phyloP scores from a whole-genome alignment of 2,888 invertebrate genomes.

The Heliconius cydno region DNA sequence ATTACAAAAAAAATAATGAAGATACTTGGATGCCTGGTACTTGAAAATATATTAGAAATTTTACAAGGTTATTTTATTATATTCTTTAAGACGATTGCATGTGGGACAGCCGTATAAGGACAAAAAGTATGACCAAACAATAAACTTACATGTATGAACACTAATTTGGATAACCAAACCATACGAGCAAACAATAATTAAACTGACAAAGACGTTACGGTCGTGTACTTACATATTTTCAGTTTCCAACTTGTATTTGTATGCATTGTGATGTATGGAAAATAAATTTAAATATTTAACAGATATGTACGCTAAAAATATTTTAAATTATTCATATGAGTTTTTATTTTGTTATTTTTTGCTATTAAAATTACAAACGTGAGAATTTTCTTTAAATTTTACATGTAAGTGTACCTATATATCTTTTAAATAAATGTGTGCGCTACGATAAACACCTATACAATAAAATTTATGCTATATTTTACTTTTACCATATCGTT shows the following conservation, averaged over 20 bases:
- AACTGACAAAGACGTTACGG: neutral
- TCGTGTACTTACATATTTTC: neutral
- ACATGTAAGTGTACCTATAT: no score
- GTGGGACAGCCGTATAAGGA: neutral
- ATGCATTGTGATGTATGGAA: neutral
- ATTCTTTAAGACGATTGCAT: neutral
- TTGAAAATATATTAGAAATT: neutral
- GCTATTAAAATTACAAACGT: no score
- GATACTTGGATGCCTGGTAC: no score
- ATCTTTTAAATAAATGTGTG: no score
- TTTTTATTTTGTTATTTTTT: no score
- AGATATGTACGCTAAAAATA: neutral
- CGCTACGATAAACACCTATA: no score
- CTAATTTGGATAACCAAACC: neutral
- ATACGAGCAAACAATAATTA: neutral
- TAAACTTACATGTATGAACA: neutral
- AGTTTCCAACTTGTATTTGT: neutral
- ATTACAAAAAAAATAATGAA: no score
- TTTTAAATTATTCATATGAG: no score
- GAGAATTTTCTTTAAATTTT: no score
- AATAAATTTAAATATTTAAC: slow-evolving; percentile 12
- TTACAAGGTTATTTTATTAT: neutral
- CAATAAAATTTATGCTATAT: no score
- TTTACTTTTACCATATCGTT: no score
- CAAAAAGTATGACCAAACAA: neutral